A percentile compares a stretch with the other conserved stretches of the same genome.
These are phyloP conservation scores for human (Homo sapiens) DNA, from an alignment of 2,113 vertebrate species.

Conservation along the genomic window DNA sequence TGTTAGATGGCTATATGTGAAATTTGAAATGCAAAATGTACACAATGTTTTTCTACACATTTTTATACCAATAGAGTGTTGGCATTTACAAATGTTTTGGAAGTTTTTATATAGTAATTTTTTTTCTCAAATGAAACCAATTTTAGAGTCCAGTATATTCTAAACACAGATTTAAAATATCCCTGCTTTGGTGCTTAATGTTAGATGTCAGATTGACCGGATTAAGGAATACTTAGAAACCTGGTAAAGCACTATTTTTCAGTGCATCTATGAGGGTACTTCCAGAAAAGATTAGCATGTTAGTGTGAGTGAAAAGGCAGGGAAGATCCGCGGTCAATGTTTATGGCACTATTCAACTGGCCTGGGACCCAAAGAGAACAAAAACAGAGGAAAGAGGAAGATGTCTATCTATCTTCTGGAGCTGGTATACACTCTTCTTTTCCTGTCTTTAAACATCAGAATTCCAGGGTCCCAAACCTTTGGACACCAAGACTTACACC, in stretches of 20 bases:
- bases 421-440: not conserved
- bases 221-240: not conserved
- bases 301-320: not conserved
- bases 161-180: not conserved
- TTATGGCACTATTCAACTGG: not conserved
- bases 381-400: not conserved
- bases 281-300: not conserved
- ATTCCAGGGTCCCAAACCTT: not conserved
- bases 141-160: not conserved
- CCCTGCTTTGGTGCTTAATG: not conserved
- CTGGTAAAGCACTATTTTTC: not conserved
- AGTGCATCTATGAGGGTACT: not conserved
- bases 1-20: not conserved
- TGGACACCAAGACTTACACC: not conserved
- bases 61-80: not conserved
- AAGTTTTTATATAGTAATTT: not conserved
- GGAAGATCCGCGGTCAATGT: rapidly evolving
- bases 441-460: not conserved
- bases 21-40: not conserved
- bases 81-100: not conserved
- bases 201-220: not conserved
- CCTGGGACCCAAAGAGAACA: too few species aligned
- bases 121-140: not conserved
- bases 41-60: not conserved
- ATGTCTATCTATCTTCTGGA: not conserved